A percentile compares a stretch with the other conserved stretches of the same genome.
Evolutionary conservation across 2,113 vertebrate species (phyloP).

Genomic region (Mungos mungo): DNA sequence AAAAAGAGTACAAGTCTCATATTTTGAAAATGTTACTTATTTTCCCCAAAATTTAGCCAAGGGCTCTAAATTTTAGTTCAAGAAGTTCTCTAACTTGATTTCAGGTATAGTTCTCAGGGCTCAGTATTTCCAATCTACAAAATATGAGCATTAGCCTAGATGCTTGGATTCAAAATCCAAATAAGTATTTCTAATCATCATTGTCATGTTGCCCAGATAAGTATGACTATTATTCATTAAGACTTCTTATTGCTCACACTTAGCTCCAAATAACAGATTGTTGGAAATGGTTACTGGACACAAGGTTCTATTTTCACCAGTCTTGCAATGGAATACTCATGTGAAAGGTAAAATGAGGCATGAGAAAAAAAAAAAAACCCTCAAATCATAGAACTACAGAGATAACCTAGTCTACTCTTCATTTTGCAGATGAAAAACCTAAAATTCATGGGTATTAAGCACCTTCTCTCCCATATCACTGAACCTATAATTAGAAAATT

Average conservation of each 20-base stretch:
- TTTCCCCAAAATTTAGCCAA: neutral
- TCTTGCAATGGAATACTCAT: neutral
- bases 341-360: neutral
- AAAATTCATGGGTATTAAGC: neutral
- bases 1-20: neutral
- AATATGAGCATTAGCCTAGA: neutral
- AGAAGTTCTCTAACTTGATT: neutral
- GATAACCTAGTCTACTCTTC: neutral
- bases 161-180: neutral
- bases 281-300: neutral
- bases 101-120: neutral
- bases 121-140: neutral
- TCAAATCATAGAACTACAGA: neutral
- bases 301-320: neutral
- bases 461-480: neutral
- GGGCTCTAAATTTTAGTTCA: neutral
- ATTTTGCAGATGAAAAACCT: neutral
- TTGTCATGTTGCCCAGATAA: neutral
- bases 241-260: neutral
- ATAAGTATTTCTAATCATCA: slow-evolving; percentile 1
- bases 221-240: neutral
- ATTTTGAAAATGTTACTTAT: slow-evolving; percentile 4
- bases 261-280: neutral
- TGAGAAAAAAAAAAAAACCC: neutral
- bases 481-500: neutral